Evolutionary conservation across 1,140 invertebrate species (phyloP), one percentile per base, ranked within the genome.

Genomic region (Drosophila lacteicornis): DNA sequence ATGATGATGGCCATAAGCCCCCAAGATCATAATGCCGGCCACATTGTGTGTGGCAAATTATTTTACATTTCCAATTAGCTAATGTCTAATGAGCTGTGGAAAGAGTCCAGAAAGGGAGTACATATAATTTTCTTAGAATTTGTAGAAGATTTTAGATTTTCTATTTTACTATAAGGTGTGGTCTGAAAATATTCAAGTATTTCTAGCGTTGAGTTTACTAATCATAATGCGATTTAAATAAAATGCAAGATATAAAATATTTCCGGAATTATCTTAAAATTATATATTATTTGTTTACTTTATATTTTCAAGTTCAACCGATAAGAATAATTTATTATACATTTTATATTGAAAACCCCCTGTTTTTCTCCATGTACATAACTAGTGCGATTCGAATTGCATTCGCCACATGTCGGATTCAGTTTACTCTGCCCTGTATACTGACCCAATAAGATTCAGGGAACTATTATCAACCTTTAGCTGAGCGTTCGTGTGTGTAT

Each of bases 1-100:
- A 56, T 40, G 19, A 56, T 65, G 50, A 56, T 65, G 50, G 11
- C 62, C 40, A 22, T 46, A 62, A 53, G 62, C 30, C 22, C 19
- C 38, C 40, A 38, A 69, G 38, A 66, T 69, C 61, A 50, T 36
- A 69, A 53, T 38, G 40, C 49, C 17, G 46, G 0, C 46, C 61
- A 67, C 25, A 51, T 36, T 71, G 49, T 50, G 42, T 55, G 49
- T 55, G 22, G 7, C 13, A 62, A 62, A 75, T 67, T 46, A 79
- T 79, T 71, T 68, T 73, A 66, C 59, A 69, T 68, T 76, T 57
- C 36, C 74, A 76, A 86, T 87, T 79, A 86, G 55, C 51, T 46
- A 62, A 78, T 63, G 17, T 46, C 25, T 12, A 42, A 17, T 9
- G 11, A 30, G 25, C 17, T 36, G 15, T 33, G 17, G 33, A 38